Evolutionary conservation across 2,888 invertebrate species (phyloP).

Genomic region (Drosophila engyochracea): DNA sequence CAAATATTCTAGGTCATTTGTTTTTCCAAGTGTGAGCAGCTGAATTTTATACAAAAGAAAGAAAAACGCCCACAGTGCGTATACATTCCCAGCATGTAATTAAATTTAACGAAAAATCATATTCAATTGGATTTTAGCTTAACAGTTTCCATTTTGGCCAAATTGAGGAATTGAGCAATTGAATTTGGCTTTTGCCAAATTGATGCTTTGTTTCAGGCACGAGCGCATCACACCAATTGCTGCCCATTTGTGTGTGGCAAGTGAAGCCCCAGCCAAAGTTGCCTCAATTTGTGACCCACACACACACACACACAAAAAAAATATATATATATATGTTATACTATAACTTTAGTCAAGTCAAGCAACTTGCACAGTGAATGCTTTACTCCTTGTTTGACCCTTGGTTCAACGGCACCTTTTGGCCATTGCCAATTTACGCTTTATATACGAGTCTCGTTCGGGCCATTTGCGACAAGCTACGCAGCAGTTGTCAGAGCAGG

Average conservation of each 20-base stretch:
- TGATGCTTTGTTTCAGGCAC: slow-evolving; percentile 55
- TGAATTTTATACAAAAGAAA: slow-evolving; percentile 28
- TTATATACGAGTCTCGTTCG: slow-evolving; percentile 62
- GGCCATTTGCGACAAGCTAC: slow-evolving; percentile 52
- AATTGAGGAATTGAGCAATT: slow-evolving; percentile 32
- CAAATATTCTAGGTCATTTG: not conserved
- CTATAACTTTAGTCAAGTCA: slow-evolving; percentile 10
- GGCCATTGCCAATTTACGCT: slow-evolving; percentile 59
- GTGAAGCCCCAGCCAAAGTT: slow-evolving; percentile 34
- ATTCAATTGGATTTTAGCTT: slow-evolving; percentile 36
- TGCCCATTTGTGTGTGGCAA: slow-evolving; percentile 42
- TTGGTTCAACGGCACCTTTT: slow-evolving; percentile 46
- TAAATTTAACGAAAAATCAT: slow-evolving; percentile 35
- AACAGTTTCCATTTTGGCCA: not conserved
- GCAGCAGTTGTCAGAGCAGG: slow-evolving; percentile 22
- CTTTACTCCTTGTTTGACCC: slow-evolving; percentile 32
- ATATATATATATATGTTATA: not conserved
- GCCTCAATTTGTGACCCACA: slow-evolving; percentile 53
- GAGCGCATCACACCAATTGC: slow-evolving; percentile 49
- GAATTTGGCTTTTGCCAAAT: slow-evolving; percentile 43
- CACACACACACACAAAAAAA: slow-evolving; percentile 10
- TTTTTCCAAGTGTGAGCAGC: slow-evolving; percentile 24
- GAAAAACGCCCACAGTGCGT: slow-evolving; percentile 24
- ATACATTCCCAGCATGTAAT: slow-evolving; percentile 37
- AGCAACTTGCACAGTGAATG: slow-evolving; percentile 18